Conservation (phyloP, 2,797 vertebrate species). For the Carduelis carduelis region DNA sequence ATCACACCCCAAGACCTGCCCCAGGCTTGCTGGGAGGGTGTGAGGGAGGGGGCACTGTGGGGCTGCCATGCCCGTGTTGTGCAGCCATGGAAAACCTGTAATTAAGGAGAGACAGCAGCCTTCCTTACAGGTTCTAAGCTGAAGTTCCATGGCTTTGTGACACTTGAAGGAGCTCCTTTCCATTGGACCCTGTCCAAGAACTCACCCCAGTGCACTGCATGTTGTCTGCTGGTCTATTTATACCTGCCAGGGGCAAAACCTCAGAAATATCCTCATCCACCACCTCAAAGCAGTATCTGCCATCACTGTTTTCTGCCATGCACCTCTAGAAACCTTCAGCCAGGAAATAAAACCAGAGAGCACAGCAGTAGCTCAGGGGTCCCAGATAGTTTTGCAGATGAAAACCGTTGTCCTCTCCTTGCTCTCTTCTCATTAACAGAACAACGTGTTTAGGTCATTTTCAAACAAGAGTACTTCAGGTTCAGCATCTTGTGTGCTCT, state of each 20-base stretch:
- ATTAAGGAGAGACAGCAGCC: not conserved
- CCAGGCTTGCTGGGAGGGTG: accelerated
- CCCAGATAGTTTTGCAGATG: not conserved
- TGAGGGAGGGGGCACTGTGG: not conserved
- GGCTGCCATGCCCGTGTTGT: not conserved
- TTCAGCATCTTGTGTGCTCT: not conserved
- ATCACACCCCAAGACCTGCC: not conserved
- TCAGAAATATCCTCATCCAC: not conserved
- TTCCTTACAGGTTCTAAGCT: not conserved
- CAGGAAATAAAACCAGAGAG: not conserved
- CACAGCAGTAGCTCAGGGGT: not conserved
- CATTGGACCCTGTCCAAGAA: not conserved
- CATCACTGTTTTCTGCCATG: not conserved
- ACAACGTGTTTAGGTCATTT: not conserved
- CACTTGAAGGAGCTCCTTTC: not conserved
- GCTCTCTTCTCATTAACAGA: not conserved
- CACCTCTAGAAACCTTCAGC: not conserved
- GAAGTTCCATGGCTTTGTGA: not conserved
- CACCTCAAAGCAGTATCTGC: not conserved
- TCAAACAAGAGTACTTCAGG: not conserved
- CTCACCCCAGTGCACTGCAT: not conserved
- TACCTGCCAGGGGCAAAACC: not conserved
- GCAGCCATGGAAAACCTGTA: not conserved
- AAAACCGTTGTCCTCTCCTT: not conserved
- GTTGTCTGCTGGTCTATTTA: not conserved